These are phyloP conservation scores for Nomada fucata DNA, from an alignment of 2,888 invertebrate species.

Conservation along the genomic window DNA sequence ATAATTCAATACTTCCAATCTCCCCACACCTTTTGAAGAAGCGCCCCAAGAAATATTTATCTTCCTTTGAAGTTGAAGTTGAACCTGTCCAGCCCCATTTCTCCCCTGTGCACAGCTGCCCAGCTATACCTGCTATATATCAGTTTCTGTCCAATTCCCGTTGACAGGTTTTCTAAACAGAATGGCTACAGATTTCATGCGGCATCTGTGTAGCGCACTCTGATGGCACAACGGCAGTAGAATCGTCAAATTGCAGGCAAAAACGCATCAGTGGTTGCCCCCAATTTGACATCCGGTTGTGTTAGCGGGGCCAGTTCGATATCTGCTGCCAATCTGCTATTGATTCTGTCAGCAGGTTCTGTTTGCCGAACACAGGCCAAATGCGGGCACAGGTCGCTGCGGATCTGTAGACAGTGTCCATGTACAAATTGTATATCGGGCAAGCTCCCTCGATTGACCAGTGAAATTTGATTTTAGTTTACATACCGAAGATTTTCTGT, in stretches of 20 bases:
- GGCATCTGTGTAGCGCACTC: no score
- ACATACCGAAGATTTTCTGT: constrained; percentile 4
- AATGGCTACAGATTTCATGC: no score
- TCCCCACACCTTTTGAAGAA: neutral
- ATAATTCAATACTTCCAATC: no score
- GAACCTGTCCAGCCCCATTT: neutral
- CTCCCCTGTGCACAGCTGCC: constrained; percentile 5
- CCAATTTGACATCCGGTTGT: no score
- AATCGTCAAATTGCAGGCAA: no score
- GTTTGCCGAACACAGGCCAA: no score
- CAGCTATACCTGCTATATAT: constrained; percentile 8
- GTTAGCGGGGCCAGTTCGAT: no score
- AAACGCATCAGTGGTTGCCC: no score
- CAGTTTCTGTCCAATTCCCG: neutral
- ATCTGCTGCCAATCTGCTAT: no score
- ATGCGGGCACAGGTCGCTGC: no score
- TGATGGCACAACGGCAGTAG: no score
- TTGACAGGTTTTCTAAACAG: neutral
- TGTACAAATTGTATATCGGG: constrained; percentile 1
- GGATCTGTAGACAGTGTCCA: constrained; percentile 42
- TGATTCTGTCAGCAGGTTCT: no score
- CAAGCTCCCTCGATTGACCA: neutral
- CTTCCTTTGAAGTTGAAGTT: neutral
- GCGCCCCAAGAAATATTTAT: constrained; percentile 30
- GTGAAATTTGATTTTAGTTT: constrained; percentile 27